These are phyloP conservation scores for Drosophila jambulina DNA, from an alignment of 1,140 invertebrate genomes.

Conservation along the genomic window DNA sequence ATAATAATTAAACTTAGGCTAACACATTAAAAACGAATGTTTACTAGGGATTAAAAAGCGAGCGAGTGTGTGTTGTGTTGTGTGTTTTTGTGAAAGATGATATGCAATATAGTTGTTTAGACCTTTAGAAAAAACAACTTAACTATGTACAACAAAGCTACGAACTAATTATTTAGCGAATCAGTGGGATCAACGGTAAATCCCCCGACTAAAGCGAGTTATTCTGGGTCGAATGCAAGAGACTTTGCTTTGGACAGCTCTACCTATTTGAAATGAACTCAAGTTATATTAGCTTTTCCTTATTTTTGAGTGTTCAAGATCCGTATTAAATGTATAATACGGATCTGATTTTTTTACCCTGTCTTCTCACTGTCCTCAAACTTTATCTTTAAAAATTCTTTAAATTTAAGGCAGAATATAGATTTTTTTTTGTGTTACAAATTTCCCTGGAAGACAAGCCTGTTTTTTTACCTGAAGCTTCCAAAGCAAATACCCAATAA, in stretches of 20 bases:
- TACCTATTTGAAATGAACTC: too few relatives aligned
- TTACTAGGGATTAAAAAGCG: constrained; percentile 14
- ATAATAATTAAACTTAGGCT: constrained; percentile 31
- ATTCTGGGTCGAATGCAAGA: constrained; percentile 7
- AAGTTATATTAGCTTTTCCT: too few relatives aligned
- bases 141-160: constrained; percentile 70
- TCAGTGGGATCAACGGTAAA: neutral
- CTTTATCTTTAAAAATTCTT: neutral
- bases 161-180: constrained; percentile 38
- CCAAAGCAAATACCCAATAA: constrained; percentile 12
- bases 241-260: constrained; percentile 16
- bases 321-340: neutral
- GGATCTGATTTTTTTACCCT: neutral
- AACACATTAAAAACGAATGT: constrained; percentile 57
- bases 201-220: constrained; percentile 21
- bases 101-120: constrained; percentile 50
- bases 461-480: neutral
- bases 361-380: neutral
- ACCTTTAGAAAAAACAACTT: constrained; percentile 49
- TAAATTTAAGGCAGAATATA: constrained; percentile 2
- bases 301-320: neutral
- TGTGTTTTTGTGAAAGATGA: constrained; percentile 29
- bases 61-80: constrained; percentile 6
- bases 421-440: neutral
- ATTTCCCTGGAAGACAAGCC: constrained; percentile 10